These are phyloP conservation scores for Zaprionus vittiger DNA, from an alignment of 1,140 invertebrate genomes.

Conservation along the genomic window DNA sequence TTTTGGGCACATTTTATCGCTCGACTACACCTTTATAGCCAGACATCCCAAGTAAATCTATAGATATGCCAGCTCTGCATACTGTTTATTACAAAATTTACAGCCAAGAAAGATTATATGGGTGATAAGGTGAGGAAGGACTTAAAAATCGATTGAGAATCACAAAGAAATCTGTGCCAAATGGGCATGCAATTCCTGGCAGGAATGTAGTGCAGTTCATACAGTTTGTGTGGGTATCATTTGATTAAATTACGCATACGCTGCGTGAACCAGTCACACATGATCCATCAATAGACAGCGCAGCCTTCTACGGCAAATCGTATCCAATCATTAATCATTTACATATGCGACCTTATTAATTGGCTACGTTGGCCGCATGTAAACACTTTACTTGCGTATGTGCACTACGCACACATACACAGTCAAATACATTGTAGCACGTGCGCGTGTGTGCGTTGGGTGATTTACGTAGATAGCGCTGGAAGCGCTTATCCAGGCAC, in stretches of 20 bases:
- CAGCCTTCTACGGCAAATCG: conserved; percentile 39
- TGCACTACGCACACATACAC: not conserved
- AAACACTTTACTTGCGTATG: conserved; percentile 27
- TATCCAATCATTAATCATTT: conserved; percentile 64
- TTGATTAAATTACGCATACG: conserved; percentile 57
- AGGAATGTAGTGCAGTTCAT: not conserved
- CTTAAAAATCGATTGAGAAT: not conserved
- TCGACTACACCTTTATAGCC: conserved; percentile 6
- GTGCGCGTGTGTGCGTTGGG: conserved; percentile 12
- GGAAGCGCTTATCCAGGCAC: conserved; percentile 31
- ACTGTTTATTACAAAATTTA: not conserved
- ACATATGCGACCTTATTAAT: conserved; percentile 58
- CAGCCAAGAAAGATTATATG: not conserved
- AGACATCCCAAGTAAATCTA: not conserved
- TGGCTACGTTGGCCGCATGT: conserved; percentile 46
- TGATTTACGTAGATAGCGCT: conserved; percentile 40
- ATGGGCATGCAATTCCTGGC: no score
- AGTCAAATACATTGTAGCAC: not conserved
- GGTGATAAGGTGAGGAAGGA: not conserved
- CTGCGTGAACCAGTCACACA: conserved; percentile 18
- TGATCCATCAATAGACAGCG: conserved; percentile 16
- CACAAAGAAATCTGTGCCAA: not conserved
- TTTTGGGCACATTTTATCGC: conserved; percentile 5
- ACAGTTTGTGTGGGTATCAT: not conserved
- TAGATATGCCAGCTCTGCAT: not conserved